Percentiles rank a stretch among this genome's conserved stretches.
Conservation (phyloP, 2,113 vertebrate species). For the Nothocercus julius region DNA sequence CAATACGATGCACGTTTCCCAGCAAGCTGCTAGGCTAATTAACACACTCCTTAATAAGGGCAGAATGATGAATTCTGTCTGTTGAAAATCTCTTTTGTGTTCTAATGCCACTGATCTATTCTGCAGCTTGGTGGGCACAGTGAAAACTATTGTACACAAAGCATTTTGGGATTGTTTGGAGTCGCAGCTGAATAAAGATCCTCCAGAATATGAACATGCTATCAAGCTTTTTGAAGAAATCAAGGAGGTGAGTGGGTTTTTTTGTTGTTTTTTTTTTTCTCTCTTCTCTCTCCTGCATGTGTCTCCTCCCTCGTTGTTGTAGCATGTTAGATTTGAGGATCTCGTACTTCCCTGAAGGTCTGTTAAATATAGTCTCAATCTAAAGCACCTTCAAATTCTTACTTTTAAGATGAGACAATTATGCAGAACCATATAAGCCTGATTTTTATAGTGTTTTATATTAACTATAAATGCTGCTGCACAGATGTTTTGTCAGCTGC, state of each 20-base stretch:
- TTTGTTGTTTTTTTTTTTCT: background rate
- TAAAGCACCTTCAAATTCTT: background rate
- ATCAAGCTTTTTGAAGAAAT: constrained; percentile 93
- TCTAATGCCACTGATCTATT: background rate
- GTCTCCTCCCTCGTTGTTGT: background rate
- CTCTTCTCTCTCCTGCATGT: background rate
- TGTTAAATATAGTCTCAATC: background rate
- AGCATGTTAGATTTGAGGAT: background rate
- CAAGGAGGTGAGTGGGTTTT: constrained; percentile 81
- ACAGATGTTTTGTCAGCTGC: background rate
- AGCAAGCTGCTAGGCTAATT: background rate
- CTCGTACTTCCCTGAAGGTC: background rate
- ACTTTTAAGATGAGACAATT: background rate
- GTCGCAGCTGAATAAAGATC: constrained; percentile 87
- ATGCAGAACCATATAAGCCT: background rate
- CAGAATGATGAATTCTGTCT: background rate
- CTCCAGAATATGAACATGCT: constrained; percentile 88
- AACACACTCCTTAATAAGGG: background rate
- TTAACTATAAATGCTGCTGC: background rate
- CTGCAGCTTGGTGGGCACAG: constrained; percentile 82
- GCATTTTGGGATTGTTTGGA: constrained; percentile 93
- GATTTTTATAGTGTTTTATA: background rate
- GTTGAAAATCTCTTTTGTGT: background rate
- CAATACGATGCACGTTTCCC: background rate
- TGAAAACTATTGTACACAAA: constrained; percentile 88